Percentiles rank a stretch among this genome's conserved stretches.
phyloP scores from a whole-genome alignment of 2,113 vertebrate species.

The Megaceryle maxima region DNA sequence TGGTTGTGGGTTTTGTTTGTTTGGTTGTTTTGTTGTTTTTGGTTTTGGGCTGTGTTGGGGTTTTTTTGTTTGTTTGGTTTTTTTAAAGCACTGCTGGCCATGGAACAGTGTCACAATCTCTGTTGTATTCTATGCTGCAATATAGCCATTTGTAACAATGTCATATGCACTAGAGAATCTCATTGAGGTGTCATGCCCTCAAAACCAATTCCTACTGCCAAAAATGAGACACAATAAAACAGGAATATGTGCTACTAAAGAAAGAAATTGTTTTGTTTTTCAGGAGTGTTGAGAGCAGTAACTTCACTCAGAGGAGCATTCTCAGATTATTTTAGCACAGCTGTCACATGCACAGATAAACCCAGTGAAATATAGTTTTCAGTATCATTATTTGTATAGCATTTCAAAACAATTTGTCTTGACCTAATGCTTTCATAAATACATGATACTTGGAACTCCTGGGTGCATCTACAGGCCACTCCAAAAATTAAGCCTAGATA shows the following conservation, averaged over 20 bases:
- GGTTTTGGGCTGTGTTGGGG: background rate
- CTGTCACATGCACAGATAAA: slow-evolving; percentile 55
- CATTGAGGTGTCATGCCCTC: slow-evolving; percentile 51
- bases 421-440: slow-evolving; percentile 15
- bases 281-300: slow-evolving; percentile 36
- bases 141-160: slow-evolving; percentile 53
- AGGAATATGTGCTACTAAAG: slow-evolving; percentile 38
- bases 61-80: background rate
- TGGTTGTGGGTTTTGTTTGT: background rate
- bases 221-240: slow-evolving; percentile 57
- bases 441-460: background rate
- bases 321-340: slow-evolving; percentile 46
- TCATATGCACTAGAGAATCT: slow-evolving; percentile 13
- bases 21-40: background rate
- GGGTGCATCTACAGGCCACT: background rate
- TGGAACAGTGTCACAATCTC: background rate
- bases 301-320: slow-evolving; percentile 51
- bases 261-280: slow-evolving; percentile 68
- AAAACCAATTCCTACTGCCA: slow-evolving; percentile 53
- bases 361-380: slow-evolving; percentile 20
- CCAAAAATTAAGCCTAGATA: background rate
- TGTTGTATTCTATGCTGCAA: slow-evolving; percentile 18
- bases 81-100: slow-evolving; percentile 3
- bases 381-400: slow-evolving; percentile 27
- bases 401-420: slow-evolving; percentile 47